Evolutionary conservation across 2,888 invertebrate species (phyloP).

Genomic region (Ommatoiulus sabulosus): DNA sequence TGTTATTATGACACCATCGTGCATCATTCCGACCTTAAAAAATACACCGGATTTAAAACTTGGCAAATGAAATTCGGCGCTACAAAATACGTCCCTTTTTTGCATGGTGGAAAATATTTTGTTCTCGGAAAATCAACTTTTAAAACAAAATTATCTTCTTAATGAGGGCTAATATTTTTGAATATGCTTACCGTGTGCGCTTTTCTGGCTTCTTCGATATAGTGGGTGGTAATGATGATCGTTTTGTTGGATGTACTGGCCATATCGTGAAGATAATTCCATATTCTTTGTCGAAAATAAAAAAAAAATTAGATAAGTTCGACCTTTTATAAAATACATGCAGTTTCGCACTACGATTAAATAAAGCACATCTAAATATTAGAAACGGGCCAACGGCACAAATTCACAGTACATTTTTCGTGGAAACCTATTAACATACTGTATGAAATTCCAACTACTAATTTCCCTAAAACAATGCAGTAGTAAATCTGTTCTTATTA

Average conservation of each 20-base stretch:
- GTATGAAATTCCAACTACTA: too few relatives aligned
- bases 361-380: too few relatives aligned
- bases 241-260: constrained; percentile 73
- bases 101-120: too few relatives aligned
- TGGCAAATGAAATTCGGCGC: background rate
- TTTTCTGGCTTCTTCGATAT: constrained; percentile 87
- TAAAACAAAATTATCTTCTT: too few relatives aligned
- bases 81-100: too few relatives aligned
- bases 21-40: constrained; percentile 41
- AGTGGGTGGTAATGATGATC: constrained; percentile 95
- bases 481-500: too few relatives aligned
- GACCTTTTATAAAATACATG: background rate
- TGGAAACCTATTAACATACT: too few relatives aligned
- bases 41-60: background rate
- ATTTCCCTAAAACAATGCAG: too few relatives aligned
- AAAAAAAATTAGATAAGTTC: background rate
- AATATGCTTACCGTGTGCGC: constrained; percentile 59
- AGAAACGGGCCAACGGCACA: too few relatives aligned
- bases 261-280: constrained; percentile 31
- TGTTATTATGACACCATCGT: constrained; percentile 28
- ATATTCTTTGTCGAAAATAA: constrained; percentile 9
- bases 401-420: too few relatives aligned
- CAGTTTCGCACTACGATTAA: too few relatives aligned
- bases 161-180: background rate
- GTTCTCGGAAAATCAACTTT: too few relatives aligned